Conservation (phyloP, 2,888 invertebrate genomes). For the Hedychridium roseum region DNA sequence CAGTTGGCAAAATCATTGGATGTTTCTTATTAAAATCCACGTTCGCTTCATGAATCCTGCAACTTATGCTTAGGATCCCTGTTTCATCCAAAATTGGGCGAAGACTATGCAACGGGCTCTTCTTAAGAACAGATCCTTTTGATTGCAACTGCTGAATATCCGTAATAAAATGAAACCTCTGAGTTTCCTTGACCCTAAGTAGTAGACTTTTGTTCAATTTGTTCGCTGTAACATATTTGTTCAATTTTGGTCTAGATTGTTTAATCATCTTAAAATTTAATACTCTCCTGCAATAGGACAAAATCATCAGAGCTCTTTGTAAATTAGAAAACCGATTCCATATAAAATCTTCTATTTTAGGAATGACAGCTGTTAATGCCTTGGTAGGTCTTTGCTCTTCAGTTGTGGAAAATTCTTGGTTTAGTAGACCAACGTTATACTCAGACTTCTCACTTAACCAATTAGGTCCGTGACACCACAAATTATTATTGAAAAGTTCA, state of each 20-base stretch:
- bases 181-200: too few relatives aligned
- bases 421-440: neutral
- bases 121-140: too few relatives aligned
- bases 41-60: neutral
- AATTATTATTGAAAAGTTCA: neutral
- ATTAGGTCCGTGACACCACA: conserved; percentile 16
- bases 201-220: too few relatives aligned
- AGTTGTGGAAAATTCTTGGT: neutral
- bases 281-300: neutral
- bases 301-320: neutral
- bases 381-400: neutral
- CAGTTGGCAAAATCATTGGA: neutral
- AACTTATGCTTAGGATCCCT: neutral
- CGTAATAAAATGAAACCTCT: too few relatives aligned
- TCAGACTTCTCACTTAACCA: conserved; percentile 9
- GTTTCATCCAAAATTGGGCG: too few relatives aligned
- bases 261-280: too few relatives aligned
- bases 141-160: too few relatives aligned
- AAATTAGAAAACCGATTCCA: neutral
- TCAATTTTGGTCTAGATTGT: too few relatives aligned
- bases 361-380: too few relatives aligned
- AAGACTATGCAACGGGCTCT: too few relatives aligned
- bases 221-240: too few relatives aligned
- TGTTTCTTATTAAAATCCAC: neutral
- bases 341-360: too few relatives aligned